Conservation (phyloP, 2,888 invertebrate species). For the Lithodes maja region DNA sequence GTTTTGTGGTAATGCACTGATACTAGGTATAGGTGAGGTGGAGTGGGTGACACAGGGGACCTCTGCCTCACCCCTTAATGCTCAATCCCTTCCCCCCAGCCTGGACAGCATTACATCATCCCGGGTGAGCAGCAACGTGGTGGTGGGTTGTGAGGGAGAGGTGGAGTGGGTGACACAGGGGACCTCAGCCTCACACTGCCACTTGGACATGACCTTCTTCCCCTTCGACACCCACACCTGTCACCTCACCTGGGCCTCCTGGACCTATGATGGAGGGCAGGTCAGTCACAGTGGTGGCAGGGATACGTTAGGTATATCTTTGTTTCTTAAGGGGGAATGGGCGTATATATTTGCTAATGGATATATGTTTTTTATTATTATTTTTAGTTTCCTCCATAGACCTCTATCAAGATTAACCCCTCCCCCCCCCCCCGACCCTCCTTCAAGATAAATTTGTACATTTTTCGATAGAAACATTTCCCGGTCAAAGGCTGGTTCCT, state of each 20-base stretch:
- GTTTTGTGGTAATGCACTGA: too few relatives aligned
- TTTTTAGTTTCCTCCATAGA: too few relatives aligned
- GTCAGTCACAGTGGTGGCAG: conserved; percentile 73
- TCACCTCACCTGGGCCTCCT: conserved; percentile 82
- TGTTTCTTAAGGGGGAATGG: too few relatives aligned
- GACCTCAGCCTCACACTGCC: conserved; percentile 81
- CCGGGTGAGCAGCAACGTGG: conserved; percentile 72
- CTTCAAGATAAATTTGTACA: too few relatives aligned
- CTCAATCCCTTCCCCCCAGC: neutral
- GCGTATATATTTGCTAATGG: too few relatives aligned
- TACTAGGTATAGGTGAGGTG: too few relatives aligned
- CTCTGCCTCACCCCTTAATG: neutral
- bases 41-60: too few relatives aligned
- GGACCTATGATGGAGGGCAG: conserved; percentile 81
- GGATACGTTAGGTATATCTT: neutral
- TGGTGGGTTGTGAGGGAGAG: conserved; percentile 77
- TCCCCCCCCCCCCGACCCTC: too few relatives aligned
- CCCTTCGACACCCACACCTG: conserved; percentile 84
- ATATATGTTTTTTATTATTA: too few relatives aligned
- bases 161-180: conserved; percentile 83
- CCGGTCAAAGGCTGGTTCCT: too few relatives aligned
- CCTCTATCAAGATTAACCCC: too few relatives aligned
- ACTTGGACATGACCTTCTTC: conserved; percentile 82
- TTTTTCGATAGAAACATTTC: too few relatives aligned
- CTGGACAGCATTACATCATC: neutral